Base-by-base conservation (phyloP, 2,888 invertebrate genomes). In the Tuberolachnus salignus region DNA sequence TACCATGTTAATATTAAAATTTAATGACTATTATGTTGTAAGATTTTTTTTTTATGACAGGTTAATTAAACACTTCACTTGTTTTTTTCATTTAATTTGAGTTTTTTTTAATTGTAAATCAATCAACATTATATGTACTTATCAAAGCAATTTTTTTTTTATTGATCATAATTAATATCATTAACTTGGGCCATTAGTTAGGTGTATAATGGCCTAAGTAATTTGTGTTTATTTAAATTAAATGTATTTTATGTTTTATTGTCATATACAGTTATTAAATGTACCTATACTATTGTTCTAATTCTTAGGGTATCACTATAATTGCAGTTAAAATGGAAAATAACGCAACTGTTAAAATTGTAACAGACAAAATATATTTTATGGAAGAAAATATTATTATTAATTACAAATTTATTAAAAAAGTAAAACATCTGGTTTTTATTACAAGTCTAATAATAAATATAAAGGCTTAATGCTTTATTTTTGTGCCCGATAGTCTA, bases 291-390 rank as follows among this genome's bases (percentile, higher is more conserved):
- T 46, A 8, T 46, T 46, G 10, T 46, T 46, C 10, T 46, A 10
- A 46, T 46, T 46, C 10, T 46, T 10, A 13, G 10, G 13, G 13
- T 46, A 46, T 11, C 46, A 13, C 10, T 14, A 11, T 70, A 44
- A 57, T 57, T 70, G 4, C n/a, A 55, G 44, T 19, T 59, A 66
- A 66, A 57, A 78, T 78, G 78, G 78, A 49, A 59, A 69, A 13
- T 21, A 69, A 21, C 3, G 51, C 59, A 34, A 11, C 16, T 74
- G 63, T 74, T 44, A 49, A 61, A 64, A 51, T 74, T 44, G 53
- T 74, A 2, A 42, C 63, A 6, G 23, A 74, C 21, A 64, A 74
- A 74, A 53, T 6, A 53, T 74, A 59, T 69, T 78, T 78, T 57
- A 57, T 78, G 16, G 78, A 78, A 34, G 69, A 78, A 0, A 0